Percentiles rank a stretch among this genome's conserved stretches.
phyloP scores from a whole-genome alignment of 2,888 invertebrate genomes.

The Pandemis corylana region DNA sequence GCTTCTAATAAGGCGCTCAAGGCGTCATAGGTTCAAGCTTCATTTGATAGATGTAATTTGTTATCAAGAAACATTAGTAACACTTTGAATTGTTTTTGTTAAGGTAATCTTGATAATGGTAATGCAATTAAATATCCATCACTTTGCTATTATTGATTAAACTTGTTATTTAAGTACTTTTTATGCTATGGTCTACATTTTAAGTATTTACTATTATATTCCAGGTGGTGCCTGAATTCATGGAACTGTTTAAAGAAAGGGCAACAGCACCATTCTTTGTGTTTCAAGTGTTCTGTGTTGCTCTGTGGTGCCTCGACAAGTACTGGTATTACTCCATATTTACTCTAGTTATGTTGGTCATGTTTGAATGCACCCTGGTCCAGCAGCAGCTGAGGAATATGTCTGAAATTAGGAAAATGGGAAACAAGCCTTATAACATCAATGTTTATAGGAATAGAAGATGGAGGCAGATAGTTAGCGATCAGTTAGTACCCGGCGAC shows the following conservation, averaged over 20 bases:
- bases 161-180: neutral
- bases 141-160: neutral
- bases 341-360: constrained; percentile 97
- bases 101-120: neutral
- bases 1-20: too few species aligned
- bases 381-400: constrained; percentile 99
- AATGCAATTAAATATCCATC: neutral
- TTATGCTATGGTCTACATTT: neutral
- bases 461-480: constrained; percentile 94
- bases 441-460: constrained; percentile 95
- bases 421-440: constrained; percentile 97
- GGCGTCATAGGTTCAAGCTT: too few species aligned
- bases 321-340: constrained; percentile 99
- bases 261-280: constrained; percentile 99
- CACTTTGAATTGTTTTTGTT: neutral
- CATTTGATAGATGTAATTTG: too few species aligned
- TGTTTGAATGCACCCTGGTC: constrained; percentile 98
- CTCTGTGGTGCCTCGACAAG: constrained; percentile 99
- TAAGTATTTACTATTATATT: constrained; percentile 50
- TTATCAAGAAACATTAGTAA: too few species aligned
- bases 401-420: constrained; percentile 99
- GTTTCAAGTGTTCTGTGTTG: constrained; percentile 99
- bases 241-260: constrained; percentile 97
- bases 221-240: constrained; percentile 96
- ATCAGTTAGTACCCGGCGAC: constrained; percentile 97